Conservation (phyloP, 2,797 vertebrate genomes). For the Peromyscus attwateri region DNA sequence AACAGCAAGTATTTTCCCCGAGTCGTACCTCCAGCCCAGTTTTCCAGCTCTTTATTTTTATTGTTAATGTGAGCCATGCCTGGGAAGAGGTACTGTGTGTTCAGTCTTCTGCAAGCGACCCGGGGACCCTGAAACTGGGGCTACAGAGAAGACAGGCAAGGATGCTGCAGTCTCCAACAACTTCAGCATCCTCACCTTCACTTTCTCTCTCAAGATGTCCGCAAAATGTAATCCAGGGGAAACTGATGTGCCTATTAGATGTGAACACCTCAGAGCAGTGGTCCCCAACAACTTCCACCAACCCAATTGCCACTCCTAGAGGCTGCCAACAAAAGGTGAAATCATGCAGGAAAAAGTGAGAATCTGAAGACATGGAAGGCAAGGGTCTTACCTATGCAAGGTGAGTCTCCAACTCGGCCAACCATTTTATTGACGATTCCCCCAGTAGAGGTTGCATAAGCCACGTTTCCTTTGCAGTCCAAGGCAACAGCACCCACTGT, state of each 20-base stretch:
- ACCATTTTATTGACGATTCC: slow-evolving; percentile 92
- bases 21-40: not conserved
- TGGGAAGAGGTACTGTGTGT: not conserved
- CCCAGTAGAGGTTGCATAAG: slow-evolving; percentile 91
- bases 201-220: not conserved
- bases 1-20: not conserved
- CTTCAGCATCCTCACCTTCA: not conserved
- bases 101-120: not conserved
- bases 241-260: not conserved
- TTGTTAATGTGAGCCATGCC: not conserved
- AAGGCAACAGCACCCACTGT: slow-evolving; percentile 90
- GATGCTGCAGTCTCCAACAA: fast-evolving
- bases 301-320: not conserved
- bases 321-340: not conserved
- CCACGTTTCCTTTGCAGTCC: slow-evolving; percentile 89
- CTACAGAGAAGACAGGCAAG: not conserved
- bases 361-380: not conserved
- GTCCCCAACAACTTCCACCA: not conserved
- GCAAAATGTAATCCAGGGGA: not conserved
- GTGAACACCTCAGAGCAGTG: fast-evolving
- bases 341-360: not conserved
- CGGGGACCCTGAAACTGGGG: not conserved
- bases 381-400: slow-evolving; percentile 88
- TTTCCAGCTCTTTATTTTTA: not conserved
- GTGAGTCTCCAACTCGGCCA: slow-evolving; percentile 93